Evolutionary conservation across 2,888 invertebrate genomes (phyloP).

Genomic region (Leptinotarsa juncta): DNA sequence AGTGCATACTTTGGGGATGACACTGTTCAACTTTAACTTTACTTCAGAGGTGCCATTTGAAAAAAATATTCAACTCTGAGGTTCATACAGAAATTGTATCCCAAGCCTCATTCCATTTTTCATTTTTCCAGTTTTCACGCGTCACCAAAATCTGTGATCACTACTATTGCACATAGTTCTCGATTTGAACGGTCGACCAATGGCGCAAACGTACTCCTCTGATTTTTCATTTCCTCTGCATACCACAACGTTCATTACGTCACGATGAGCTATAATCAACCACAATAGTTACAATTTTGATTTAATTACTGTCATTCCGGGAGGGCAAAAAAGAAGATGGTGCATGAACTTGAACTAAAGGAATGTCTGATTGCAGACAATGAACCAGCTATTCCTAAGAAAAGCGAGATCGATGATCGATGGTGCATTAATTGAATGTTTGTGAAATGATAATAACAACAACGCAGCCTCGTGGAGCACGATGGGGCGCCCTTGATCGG

Average conservation of each 20-base stretch:
- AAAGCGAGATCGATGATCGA: conserved; percentile 37
- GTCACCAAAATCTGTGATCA: too few species aligned
- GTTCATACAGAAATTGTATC: too few species aligned
- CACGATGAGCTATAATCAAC: conserved; percentile 42
- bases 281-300: conserved; percentile 41
- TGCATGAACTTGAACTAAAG: conserved; percentile 37
- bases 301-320: conserved; percentile 44
- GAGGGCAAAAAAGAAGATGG: conserved; percentile 28
- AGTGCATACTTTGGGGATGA: too few species aligned
- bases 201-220: conserved; percentile 11
- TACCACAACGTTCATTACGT: conserved; percentile 42
- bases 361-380: conserved; percentile 29
- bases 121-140: too few species aligned
- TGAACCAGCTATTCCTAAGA: conserved; percentile 33
- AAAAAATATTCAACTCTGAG: too few species aligned
- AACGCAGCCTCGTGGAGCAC: not conserved
- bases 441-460: conserved; percentile 14
- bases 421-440: conserved; percentile 14
- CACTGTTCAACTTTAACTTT: too few species aligned
- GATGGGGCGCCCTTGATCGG: not conserved
- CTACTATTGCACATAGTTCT: not conserved
- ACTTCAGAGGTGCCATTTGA: too few species aligned
- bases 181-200: conserved; percentile 1
- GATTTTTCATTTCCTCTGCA: conserved; percentile 27
- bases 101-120: too few species aligned